Evolutionary conservation across 1,140 invertebrate genomes (phyloP).

Genomic region (Heliconius hewitsoni): DNA sequence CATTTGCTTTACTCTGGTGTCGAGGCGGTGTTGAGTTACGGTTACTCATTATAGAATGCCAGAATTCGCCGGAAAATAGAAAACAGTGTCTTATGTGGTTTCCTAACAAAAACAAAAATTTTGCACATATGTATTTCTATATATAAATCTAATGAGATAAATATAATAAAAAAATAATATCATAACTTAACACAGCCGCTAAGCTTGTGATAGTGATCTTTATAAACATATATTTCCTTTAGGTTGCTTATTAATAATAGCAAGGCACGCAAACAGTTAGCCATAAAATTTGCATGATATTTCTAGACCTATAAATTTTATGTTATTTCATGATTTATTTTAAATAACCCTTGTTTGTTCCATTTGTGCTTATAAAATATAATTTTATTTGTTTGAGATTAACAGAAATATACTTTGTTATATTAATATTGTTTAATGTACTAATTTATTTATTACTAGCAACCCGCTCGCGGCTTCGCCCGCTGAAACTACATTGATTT

Average conservation of each 20-base stretch:
- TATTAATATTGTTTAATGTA: too few species aligned
- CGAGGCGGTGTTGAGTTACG: too few species aligned
- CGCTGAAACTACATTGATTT: too few species aligned
- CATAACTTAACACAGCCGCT: conserved; percentile 26
- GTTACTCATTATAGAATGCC: too few species aligned
- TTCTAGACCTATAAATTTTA: conserved; percentile 47
- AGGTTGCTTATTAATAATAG: conserved; percentile 51
- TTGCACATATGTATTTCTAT: too few species aligned
- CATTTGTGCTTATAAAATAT: background rate
- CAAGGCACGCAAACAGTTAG: conserved; percentile 52
- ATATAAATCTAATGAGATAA: background rate
- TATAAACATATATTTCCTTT: conserved; percentile 42
- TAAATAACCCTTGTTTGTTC: conserved; percentile 36
- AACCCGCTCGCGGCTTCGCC: too few species aligned
- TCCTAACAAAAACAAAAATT: too few species aligned
- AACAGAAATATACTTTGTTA: background rate
- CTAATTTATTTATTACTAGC: too few species aligned
- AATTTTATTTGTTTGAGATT: background rate
- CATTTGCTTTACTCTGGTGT: too few species aligned
- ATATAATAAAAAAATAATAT: background rate
- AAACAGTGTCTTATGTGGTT: too few species aligned
- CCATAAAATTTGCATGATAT: conserved; percentile 53
- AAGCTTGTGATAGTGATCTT: conserved; percentile 35
- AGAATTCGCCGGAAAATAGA: too few species aligned
- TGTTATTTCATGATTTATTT: conserved; percentile 49